A percentile compares a stretch with the other conserved stretches of the same genome.
These are phyloP conservation scores for Gracilinanus agilis DNA, from an alignment of 2,113 vertebrate species.

Conservation along the genomic window DNA sequence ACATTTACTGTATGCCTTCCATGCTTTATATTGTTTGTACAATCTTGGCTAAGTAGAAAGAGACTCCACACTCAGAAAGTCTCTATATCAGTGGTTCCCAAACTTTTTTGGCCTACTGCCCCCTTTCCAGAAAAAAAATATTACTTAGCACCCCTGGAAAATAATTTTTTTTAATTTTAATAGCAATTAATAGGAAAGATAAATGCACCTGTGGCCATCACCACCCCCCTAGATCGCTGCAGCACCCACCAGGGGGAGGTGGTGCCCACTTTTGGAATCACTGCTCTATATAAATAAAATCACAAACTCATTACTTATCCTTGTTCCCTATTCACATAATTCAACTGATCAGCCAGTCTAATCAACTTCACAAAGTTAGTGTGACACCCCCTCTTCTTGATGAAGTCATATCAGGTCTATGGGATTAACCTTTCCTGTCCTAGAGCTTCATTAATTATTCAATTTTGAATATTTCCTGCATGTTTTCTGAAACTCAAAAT, in stretches of 20 bases:
- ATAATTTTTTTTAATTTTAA: no score
- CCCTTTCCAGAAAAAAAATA: no score
- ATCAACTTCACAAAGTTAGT: background rate
- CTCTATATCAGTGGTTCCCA: no score
- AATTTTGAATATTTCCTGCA: background rate
- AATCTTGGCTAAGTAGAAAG: background rate
- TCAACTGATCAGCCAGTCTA: background rate
- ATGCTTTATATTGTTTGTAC: background rate
- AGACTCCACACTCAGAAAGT: background rate
- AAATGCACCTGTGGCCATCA: no score
- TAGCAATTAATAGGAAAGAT: no score
- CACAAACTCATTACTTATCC: background rate
- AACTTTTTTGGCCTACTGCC: no score
- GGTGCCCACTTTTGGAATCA: no score
- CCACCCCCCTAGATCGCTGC: no score
- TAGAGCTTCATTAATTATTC: background rate
- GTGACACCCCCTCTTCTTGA: background rate
- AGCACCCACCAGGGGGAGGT: no score
- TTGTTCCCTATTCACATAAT: background rate
- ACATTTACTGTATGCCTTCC: background rate
- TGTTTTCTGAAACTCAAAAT: background rate
- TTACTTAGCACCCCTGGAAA: no score
- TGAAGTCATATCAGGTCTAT: background rate
- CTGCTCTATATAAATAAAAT: no score
- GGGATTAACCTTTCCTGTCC: background rate